Evolutionary conservation across 92 coral and sea anemone genomes (phyloP).

Genomic region (Phenganax marumi): DNA sequence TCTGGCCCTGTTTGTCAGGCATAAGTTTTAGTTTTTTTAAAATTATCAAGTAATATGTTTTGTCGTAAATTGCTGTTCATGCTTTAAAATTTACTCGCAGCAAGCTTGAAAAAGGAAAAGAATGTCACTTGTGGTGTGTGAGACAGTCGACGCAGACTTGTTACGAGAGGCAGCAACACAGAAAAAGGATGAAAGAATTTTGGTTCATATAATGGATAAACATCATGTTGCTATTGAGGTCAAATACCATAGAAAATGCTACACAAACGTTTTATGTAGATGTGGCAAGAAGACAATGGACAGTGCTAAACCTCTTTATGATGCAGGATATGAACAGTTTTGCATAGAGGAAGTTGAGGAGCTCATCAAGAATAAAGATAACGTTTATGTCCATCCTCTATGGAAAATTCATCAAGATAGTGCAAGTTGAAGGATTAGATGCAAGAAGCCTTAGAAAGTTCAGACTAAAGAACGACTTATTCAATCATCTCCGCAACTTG

Average conservation of each 20-base stretch:
- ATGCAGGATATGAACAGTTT: conserved; percentile 31
- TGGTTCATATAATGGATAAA: conserved; percentile 30
- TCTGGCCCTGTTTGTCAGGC: too few relatives aligned
- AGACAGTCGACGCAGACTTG: conserved; percentile 22
- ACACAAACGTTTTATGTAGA: conserved; percentile 38
- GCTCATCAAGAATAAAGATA: conserved; percentile 29
- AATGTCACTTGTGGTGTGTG: conserved; percentile 35
- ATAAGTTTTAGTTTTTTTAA: too few relatives aligned
- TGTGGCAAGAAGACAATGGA: conserved; percentile 4
- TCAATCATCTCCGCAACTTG: conserved; percentile 40
- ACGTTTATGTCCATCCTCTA: conserved; percentile 33
- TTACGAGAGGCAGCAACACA: conserved; percentile 39
- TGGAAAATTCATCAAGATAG: conserved; percentile 31
- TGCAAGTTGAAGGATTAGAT: conserved; percentile 40
- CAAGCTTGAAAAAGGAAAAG: conserved; percentile 38
- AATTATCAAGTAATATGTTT: too few relatives aligned
- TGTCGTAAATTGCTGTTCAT: too few relatives aligned
- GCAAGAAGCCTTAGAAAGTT: conserved; percentile 30
- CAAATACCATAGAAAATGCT: conserved; percentile 35
- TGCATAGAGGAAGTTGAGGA: conserved; percentile 39
- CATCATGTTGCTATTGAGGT: conserved; percentile 29
- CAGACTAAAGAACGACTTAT: conserved; percentile 25
- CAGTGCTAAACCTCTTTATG: conserved; percentile 26
- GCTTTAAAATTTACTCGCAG: conserved; percentile 7
- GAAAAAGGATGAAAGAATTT: conserved; percentile 32